Base-by-base conservation (phyloP, 2,797 vertebrate species). In the Holocentrus rufus region DNA sequence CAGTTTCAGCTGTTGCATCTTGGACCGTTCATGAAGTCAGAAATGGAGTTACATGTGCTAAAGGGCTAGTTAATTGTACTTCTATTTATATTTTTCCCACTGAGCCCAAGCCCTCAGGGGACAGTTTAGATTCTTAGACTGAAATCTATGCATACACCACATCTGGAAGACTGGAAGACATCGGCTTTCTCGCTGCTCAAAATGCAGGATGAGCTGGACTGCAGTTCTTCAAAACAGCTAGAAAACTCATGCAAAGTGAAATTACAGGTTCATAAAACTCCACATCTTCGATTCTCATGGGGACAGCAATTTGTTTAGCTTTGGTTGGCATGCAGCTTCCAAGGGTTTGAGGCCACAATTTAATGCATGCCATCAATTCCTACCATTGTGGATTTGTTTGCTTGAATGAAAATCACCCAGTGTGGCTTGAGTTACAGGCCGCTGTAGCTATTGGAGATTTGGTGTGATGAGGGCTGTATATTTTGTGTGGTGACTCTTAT, bases 301-400 rank as follows among this genome's bases (percentile, higher is more conserved):
- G 63, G 69, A 62, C 13, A 62, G 63, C 34, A 56, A 85, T 90
- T 80, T 83, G 75, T 88, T 84, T 61, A 57, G 73, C 79, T 80
- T 75, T 30, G 42, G 56, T 65, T 63, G 80, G 63, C 69, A 80
- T 72, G 80, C 74, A 75, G 76, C 76, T 76, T 73, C 70, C 52
- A 72, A 65, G 57, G 77, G 79, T 77, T 68, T 77, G 20, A 78
- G 52, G 31, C 79, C 85, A 60, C 79, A 86, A 50, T 80, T 86
- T 83, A 75, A 81, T 71, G 81, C 79, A 62, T 86, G 61, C 79
- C 83, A 87, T 84, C 80, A 79, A 74, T 83, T 89, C 79, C 76
- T 76, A 50, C 72, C 61, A 71, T 57, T 69, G 81, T 71, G 82
- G 81, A 87, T 90, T 89, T 83, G 64, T 85, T 87, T 76, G 77